Evolutionary conservation across 1,140 invertebrate genomes (phyloP).

Genomic region (Pristionchus pacificus): DNA sequence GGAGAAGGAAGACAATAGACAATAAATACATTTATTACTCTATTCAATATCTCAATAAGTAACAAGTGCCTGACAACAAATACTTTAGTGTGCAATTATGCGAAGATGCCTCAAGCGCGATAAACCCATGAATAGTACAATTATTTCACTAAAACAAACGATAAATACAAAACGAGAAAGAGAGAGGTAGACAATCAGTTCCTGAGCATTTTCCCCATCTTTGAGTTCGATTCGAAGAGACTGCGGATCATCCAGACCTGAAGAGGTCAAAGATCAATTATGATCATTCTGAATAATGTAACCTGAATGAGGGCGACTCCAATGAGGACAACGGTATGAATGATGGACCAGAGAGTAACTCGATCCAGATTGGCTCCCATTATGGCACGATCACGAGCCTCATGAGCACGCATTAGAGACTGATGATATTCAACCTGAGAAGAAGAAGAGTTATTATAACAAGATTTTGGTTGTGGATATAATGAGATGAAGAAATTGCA

Average conservation of each 20-base stretch:
- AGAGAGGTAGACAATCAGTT: constrained; percentile 14
- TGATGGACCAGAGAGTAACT: constrained; percentile 58
- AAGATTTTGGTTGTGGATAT: background rate
- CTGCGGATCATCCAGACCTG: constrained; percentile 34
- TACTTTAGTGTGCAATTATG: no score
- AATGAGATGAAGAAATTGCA: background rate
- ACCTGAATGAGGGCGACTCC: constrained; percentile 58
- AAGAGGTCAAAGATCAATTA: constrained; percentile 1
- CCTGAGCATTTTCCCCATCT: constrained; percentile 30
- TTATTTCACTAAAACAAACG: background rate
- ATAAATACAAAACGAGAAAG: background rate
- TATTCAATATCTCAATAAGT: no score
- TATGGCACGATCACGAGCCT: constrained; percentile 58
- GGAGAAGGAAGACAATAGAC: no score
- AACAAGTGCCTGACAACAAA: no score
- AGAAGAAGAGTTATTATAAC: background rate
- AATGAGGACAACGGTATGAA: constrained; percentile 59
- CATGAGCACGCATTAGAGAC: constrained; percentile 55
- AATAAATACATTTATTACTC: no score
- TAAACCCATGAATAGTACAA: no score
- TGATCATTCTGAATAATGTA: background rate
- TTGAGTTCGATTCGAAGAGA: constrained; percentile 35
- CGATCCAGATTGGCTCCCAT: constrained; percentile 58
- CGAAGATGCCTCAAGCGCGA: no score
- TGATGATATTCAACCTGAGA: background rate